phyloP scores from a whole-genome alignment of 2,888 invertebrate genomes.

The Melieria crassipennis region DNA sequence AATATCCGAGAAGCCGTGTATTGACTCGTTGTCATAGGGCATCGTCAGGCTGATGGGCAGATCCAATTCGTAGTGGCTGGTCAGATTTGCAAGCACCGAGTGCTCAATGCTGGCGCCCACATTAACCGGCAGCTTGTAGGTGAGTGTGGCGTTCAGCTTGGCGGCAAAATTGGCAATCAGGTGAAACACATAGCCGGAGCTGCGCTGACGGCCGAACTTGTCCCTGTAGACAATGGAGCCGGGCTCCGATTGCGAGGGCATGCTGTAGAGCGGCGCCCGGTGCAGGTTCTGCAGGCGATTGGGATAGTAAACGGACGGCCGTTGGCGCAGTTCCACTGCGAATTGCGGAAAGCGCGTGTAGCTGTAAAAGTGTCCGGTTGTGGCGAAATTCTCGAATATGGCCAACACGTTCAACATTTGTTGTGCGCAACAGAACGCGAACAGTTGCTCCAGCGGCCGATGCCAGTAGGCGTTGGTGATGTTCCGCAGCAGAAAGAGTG shows the following conservation, averaged over 20 bases:
- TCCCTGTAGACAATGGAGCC: constrained; percentile 21
- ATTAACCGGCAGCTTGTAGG: constrained; percentile 6
- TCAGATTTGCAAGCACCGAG: constrained; percentile 19
- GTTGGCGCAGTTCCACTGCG: background rate
- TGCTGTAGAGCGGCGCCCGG: constrained; percentile 15
- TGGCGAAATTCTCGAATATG: background rate
- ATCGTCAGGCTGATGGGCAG: constrained; percentile 23
- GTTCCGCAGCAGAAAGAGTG: constrained; percentile 21
- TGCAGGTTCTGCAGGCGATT: constrained; percentile 19
- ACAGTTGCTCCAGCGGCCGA: constrained; percentile 4
- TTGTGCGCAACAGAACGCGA: constrained; percentile 10
- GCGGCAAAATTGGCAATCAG: constrained; percentile 21
- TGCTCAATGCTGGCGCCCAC: constrained; percentile 18
- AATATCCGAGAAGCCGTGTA: constrained; percentile 20
- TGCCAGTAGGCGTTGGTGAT: background rate
- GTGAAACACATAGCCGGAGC: constrained; percentile 24
- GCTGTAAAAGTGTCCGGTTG: constrained; percentile 15
- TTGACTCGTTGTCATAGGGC: constrained; percentile 14
- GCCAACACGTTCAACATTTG: constrained; percentile 30
- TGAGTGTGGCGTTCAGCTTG: constrained; percentile 21
- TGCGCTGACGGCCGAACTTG: background rate
- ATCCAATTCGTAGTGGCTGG: constrained; percentile 22
- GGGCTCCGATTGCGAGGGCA: constrained; percentile 24
- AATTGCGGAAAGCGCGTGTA: constrained; percentile 30
- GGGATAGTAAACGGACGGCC: constrained; percentile 8